Conservation (phyloP, 2,797 vertebrate species). For the Xiphophorus birchmanni region DNA sequence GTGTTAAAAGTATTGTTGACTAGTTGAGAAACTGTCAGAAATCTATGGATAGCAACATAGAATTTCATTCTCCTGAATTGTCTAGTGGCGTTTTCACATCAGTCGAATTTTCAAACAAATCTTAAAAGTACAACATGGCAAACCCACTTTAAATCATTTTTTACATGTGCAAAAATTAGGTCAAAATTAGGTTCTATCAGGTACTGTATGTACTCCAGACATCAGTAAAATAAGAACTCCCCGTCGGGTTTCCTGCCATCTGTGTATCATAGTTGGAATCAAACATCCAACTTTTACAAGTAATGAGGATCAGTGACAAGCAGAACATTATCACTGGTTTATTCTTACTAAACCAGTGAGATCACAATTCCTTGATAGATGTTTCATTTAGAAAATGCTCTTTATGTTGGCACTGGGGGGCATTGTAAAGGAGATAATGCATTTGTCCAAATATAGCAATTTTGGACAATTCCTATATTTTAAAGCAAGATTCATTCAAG, state of each 20-base stretch:
- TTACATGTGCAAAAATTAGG: background rate
- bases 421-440: no score
- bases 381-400: background rate
- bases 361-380: background rate
- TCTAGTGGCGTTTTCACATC: background rate
- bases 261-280: background rate
- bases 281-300: background rate
- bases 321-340: background rate
- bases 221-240: background rate
- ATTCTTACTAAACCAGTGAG: background rate
- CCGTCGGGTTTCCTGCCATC: background rate
- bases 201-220: background rate
- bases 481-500: background rate
- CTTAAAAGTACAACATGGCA: background rate
- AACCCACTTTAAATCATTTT: background rate
- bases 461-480: background rate
- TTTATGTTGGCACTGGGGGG: background rate
- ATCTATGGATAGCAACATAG: background rate
- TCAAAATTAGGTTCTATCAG: background rate
- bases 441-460: background rate
- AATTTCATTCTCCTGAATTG: background rate
- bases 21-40: background rate
- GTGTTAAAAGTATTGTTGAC: background rate
- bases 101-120: background rate
- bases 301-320: background rate